These are phyloP conservation scores for Zaprionus lineosus DNA, from an alignment of 2,888 invertebrate genomes.

Conservation along the genomic window DNA sequence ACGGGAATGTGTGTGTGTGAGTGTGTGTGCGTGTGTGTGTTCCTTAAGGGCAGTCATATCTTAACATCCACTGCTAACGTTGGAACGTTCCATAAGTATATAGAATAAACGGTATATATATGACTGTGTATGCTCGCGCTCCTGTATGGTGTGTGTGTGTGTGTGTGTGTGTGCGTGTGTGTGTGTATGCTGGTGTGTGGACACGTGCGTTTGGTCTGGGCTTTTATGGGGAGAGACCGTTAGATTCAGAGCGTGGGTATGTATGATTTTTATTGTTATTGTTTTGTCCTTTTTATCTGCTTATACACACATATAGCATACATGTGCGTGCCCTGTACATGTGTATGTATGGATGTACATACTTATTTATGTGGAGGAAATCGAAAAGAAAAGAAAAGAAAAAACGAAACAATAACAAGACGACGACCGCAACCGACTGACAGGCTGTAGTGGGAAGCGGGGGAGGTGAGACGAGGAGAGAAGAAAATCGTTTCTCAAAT, in stretches of 20 bases:
- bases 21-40: constrained; percentile 11
- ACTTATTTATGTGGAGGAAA: constrained; percentile 40
- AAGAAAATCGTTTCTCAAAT: constrained; percentile 55
- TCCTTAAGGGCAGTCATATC: constrained; percentile 57
- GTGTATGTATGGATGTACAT: constrained; percentile 16
- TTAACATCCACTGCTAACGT: constrained; percentile 54
- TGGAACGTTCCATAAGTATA: constrained; percentile 42
- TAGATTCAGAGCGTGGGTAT: constrained; percentile 59
- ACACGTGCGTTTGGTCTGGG: constrained; percentile 34
- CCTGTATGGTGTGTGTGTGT: neutral
- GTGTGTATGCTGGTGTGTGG: constrained; percentile 16
- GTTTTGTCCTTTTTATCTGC: constrained; percentile 75
- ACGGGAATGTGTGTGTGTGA: neutral
- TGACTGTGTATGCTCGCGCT: constrained; percentile 4
- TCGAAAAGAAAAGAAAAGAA: constrained; percentile 54
- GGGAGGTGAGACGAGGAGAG: constrained; percentile 1
- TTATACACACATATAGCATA: constrained; percentile 14
- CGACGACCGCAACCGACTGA: constrained; percentile 32
- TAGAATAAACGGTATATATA: constrained; percentile 12
- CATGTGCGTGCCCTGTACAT: constrained; percentile 7
- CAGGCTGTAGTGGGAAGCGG: constrained; percentile 1
- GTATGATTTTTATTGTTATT: constrained; percentile 80
- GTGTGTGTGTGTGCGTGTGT: neutral
- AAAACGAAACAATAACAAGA: constrained; percentile 73
- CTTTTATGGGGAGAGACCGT: too few relatives aligned